Evolutionary conservation across 1,140 invertebrate genomes (phyloP).

Genomic region (Asobara japonica): DNA sequence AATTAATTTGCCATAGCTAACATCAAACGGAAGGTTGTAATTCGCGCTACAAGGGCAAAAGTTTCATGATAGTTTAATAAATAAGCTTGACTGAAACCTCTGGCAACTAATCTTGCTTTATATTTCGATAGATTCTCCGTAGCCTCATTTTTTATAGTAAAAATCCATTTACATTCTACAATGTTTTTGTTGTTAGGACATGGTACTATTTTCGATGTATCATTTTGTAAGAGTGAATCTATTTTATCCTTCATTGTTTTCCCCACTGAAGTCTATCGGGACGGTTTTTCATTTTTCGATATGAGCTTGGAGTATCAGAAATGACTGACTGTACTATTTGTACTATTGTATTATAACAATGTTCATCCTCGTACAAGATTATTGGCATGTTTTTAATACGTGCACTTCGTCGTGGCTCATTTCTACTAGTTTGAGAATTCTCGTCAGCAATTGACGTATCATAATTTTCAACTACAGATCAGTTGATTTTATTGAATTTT

Average conservation of each 20-base stretch:
- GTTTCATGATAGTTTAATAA: conserved; percentile 50
- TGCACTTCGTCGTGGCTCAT: background rate
- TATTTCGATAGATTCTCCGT: conserved; percentile 48
- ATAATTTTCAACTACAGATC: background rate
- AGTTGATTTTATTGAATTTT: background rate
- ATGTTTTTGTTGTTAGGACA: conserved; percentile 36
- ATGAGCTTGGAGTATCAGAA: background rate
- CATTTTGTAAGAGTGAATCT: background rate
- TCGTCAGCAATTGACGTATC: background rate
- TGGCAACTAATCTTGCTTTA: conserved; percentile 61
- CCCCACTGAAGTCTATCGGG: background rate
- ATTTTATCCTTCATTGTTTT: background rate
- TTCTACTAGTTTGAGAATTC: background rate
- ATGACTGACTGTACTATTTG: conserved; percentile 39
- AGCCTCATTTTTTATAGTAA: conserved; percentile 30
- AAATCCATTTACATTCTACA: conserved; percentile 33
- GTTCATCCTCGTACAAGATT: background rate
- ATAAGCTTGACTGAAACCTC: conserved; percentile 56
- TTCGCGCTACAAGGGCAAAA: conserved; percentile 39
- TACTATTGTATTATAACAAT: background rate
- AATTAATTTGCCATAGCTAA: conserved; percentile 59
- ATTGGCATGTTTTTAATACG: background rate
- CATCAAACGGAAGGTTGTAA: conserved; percentile 51
- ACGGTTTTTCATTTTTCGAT: background rate
- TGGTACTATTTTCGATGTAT: background rate